phyloP scores from a whole-genome alignment of 2,113 vertebrate genomes.

The Actinemys pallida region DNA sequence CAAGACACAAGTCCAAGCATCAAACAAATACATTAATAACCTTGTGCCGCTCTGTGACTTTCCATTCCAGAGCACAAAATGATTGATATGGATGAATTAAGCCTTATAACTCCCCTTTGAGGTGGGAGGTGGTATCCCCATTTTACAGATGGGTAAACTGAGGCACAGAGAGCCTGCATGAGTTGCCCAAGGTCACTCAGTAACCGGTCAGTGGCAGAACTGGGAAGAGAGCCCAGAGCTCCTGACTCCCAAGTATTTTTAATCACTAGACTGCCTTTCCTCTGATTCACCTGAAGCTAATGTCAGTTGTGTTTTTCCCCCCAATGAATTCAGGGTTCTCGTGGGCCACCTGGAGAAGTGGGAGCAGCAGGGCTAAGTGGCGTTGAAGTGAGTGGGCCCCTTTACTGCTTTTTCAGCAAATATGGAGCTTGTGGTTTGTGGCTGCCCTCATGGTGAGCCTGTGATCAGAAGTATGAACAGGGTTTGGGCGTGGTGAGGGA shows the following conservation, averaged over 20 bases:
- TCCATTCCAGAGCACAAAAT: no score
- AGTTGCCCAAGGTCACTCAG: not conserved
- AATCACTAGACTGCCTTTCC: not conserved
- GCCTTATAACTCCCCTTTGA: not conserved
- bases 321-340: conserved; percentile 78
- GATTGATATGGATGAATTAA: not conserved
- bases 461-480: not conserved
- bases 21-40: not conserved
- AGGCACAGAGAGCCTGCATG: not conserved
- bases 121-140: not conserved
- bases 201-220: not conserved
- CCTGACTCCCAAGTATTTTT: rapidly evolving
- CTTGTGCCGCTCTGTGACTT: not conserved
- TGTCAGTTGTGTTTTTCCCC: not conserved
- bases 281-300: not conserved
- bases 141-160: not conserved
- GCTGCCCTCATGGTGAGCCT: not conserved
- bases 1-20: not conserved
- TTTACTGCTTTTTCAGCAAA: not conserved
- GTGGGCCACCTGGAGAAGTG: conserved; percentile 78
- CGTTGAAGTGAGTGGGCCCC: conserved; percentile 75
- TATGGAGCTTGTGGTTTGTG: not conserved
- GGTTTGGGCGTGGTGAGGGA: not conserved
- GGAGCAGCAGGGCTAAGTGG: conserved; percentile 80
- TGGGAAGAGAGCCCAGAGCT: not conserved